These are phyloP conservation scores for Argentina silus DNA, from an alignment of 2,797 vertebrate species.

Conservation along the genomic window DNA sequence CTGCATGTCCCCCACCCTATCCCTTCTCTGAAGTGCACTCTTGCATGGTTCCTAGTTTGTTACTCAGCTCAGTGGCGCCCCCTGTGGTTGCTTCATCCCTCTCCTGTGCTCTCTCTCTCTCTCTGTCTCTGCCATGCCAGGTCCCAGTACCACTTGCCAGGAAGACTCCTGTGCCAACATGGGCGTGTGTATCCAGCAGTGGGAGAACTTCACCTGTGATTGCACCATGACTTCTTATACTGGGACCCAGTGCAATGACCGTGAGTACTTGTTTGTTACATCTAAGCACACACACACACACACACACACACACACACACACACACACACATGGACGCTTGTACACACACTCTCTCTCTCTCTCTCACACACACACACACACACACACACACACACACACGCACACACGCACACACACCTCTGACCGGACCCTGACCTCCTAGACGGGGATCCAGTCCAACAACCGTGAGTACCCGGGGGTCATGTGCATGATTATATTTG, in stretches of 20 bases:
- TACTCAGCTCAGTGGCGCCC: slow-evolving; percentile 23
- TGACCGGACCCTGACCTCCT: slow-evolving; percentile 91
- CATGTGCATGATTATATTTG: background rate
- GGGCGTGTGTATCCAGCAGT: slow-evolving; percentile 96
- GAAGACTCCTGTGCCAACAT: slow-evolving; percentile 97
- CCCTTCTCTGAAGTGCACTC: slow-evolving; percentile 46
- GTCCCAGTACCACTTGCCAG: slow-evolving; percentile 95
- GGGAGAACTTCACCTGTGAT: slow-evolving; percentile 97
- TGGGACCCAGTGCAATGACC: slow-evolving; percentile 95
- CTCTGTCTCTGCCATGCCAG: slow-evolving; percentile 60
- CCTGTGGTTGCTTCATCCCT: slow-evolving; percentile 34
- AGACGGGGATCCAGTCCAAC: slow-evolving; percentile 1
- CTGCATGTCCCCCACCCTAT: slow-evolving; percentile 58
- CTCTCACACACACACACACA: background rate
- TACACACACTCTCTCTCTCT: background rate
- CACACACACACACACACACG: background rate
- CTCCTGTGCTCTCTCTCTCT: background rate
- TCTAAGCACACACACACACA: background rate
- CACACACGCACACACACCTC: slow-evolving; percentile 72
- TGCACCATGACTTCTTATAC: slow-evolving; percentile 96
- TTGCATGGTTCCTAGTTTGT: slow-evolving; percentile 67
- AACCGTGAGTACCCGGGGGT: slow-evolving; percentile 17
- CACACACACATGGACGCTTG: background rate
- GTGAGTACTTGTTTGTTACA: slow-evolving; percentile 79
- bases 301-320: background rate